Conservation (phyloP, 64 coral and sea anemone species). For the Stichodactyla helianthus region DNA sequence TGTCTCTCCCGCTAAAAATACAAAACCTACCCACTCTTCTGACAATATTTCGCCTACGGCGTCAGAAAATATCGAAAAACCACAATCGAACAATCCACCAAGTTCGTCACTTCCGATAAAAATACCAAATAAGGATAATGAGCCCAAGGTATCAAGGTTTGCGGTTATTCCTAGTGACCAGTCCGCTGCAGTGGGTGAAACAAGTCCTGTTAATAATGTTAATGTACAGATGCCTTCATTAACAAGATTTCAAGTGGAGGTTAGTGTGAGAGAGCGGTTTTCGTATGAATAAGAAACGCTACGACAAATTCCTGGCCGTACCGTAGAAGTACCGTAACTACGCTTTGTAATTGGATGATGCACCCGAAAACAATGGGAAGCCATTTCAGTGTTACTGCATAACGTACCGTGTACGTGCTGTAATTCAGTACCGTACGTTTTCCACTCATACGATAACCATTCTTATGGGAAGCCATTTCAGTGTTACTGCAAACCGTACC, state of each 20-base stretch:
- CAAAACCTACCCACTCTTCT: background rate
- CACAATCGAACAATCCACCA: background rate
- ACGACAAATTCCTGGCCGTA: no score
- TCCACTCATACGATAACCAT: no score
- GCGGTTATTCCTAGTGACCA: background rate
- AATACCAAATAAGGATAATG: background rate
- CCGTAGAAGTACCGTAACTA: no score
- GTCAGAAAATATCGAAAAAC: background rate
- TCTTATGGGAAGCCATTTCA: no score
- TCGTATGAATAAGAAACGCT: no score
- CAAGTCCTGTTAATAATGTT: background rate
- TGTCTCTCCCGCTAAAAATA: background rate
- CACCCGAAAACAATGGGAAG: no score
- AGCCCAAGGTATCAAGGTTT: constrained; percentile 10
- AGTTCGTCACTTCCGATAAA: background rate
- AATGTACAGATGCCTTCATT: background rate
- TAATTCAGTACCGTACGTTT: background rate
- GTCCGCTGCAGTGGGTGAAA: background rate
- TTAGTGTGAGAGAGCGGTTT: background rate
- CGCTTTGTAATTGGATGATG: no score
- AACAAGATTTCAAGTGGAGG: constrained; percentile 14
- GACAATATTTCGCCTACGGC: background rate
- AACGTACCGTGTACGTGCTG: no score
- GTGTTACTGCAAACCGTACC: no score
- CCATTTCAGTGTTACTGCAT: no score